Evolutionary conservation across 2,888 invertebrate genomes (phyloP), one percentile per base, ranked within the genome.

Genomic region (Priocnemis perturbator): DNA sequence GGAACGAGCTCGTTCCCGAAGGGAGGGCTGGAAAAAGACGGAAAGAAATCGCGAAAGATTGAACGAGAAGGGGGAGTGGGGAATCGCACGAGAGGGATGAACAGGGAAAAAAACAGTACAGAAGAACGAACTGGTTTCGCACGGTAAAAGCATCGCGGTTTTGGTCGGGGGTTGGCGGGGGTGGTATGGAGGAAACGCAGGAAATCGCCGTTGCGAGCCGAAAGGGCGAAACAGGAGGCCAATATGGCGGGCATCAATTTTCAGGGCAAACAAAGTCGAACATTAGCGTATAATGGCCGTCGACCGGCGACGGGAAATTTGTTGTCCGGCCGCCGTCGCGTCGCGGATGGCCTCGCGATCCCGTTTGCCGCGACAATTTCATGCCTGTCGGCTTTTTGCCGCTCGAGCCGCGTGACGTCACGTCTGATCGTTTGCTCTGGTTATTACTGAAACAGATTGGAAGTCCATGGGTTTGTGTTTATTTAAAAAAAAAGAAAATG

Each of bases 361-460:
- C 7, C 17, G 19, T 21, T n/a, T 0, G 14, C 21, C 45, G 19
- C 55, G 81, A 74, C 81, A 80, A 82, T 78, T 73, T 56, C 52
- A 79, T 61, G 19, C 7, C 74, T 21, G 20, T 23, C 55, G 60
- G 61, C 62, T 68, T 71, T 52, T 53, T 57, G 62, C 64, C 60
- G 60, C 62, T 75, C 73, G 69, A 71, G 59, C 52, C 72, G 63
- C 73, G 67, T 82, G 78, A 80, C 81, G 77, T 77, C 77, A 80
- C 77, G 77, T 78, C 71, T 68, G 76, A 78, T 73, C 80, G 77
- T 80, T 81, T 78, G 66, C 76, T 67, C 63, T 64, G 74, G 81
- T 83, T 82, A 82, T 82, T 83, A 77, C 76, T 23, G 71, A 76
- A 79, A 76, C 72, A 76, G 80, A 82, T 80, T 80, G 76, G 73